These are phyloP conservation scores for Percopsis transmontana DNA, from an alignment of 2,113 vertebrate species.

Conservation along the genomic window DNA sequence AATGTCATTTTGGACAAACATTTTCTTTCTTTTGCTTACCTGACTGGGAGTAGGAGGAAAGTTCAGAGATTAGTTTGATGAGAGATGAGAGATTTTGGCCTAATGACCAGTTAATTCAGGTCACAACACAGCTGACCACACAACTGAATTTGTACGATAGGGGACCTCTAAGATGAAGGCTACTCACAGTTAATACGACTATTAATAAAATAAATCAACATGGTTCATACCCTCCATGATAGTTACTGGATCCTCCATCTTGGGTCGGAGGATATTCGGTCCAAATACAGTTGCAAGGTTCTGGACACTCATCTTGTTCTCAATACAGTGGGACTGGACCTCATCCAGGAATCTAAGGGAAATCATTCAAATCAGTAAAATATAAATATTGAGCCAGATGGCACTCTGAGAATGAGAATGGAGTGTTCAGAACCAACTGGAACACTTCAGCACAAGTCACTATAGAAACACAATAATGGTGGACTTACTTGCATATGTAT, in stretches of 20 bases:
- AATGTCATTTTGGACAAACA: too few species aligned
- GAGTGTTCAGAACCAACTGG: too few species aligned
- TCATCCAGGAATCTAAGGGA: slow-evolving; percentile 91
- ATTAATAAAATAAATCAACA: neutral
- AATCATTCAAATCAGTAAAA: neutral
- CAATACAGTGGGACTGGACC: slow-evolving; percentile 89
- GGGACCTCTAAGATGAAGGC: too few species aligned
- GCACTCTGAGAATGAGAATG: too few species aligned
- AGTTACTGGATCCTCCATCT: slow-evolving; percentile 90
- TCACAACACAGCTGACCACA: too few species aligned
- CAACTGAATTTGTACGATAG: too few species aligned
- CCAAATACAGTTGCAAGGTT: slow-evolving; percentile 96
- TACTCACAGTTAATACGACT: too few species aligned
- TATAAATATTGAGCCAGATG: neutral
- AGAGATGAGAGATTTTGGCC: too few species aligned
- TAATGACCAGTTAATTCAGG: too few species aligned
- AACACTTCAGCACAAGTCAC: neutral
- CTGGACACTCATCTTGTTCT: slow-evolving; percentile 98
- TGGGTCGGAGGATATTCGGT: slow-evolving; percentile 93
- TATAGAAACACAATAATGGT: neutral
- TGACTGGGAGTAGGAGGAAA: too few species aligned
- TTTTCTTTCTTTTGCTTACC: too few species aligned
- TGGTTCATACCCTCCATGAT: slow-evolving; percentile 90
- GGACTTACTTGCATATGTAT: slow-evolving; percentile 95
- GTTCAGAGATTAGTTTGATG: too few species aligned